These are phyloP conservation scores for Drosophila falleni DNA, from an alignment of 2,888 invertebrate species.

Conservation along the genomic window DNA sequence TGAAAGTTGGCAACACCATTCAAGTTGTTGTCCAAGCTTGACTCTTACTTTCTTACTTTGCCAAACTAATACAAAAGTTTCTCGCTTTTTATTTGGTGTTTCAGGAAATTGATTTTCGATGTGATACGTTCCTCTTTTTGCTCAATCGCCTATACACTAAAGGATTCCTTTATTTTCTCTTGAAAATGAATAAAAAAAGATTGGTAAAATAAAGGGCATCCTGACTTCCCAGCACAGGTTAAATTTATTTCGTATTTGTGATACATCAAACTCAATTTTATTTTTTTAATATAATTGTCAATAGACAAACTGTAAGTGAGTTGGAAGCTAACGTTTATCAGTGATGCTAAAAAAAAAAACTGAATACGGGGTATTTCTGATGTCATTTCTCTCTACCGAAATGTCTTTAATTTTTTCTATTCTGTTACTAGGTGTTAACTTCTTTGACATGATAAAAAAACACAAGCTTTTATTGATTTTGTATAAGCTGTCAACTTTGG, in stretches of 20 bases:
- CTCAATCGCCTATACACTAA: conserved; percentile 8
- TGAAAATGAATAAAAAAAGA: conserved; percentile 1
- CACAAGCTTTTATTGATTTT: conserved; percentile 65
- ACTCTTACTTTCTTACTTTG: conserved; percentile 63
- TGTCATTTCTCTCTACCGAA: not conserved
- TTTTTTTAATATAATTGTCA: not conserved
- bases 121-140: conserved; percentile 27
- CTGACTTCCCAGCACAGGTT: not conserved
- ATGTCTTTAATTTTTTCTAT: conserved; percentile 3
- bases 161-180: not conserved
- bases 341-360: not conserved
- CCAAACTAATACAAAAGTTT: conserved; percentile 70
- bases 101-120: conserved; percentile 79
- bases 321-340: too few relatives aligned
- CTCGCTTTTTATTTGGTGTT: conserved; percentile 63
- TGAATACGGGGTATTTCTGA: not conserved
- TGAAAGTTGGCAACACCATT: conserved; percentile 69
- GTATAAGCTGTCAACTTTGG: conserved; percentile 49
- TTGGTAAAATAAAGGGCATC: not conserved
- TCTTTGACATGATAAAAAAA: conserved; percentile 65
- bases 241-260: not conserved
- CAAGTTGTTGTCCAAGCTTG: conserved; percentile 56
- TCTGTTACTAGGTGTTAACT: conserved; percentile 66
- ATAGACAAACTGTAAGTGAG: not conserved
- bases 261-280: not conserved